Evolutionary conservation across 2,797 vertebrate species (phyloP).

Genomic region (Gymnoscopelus braueri): DNA sequence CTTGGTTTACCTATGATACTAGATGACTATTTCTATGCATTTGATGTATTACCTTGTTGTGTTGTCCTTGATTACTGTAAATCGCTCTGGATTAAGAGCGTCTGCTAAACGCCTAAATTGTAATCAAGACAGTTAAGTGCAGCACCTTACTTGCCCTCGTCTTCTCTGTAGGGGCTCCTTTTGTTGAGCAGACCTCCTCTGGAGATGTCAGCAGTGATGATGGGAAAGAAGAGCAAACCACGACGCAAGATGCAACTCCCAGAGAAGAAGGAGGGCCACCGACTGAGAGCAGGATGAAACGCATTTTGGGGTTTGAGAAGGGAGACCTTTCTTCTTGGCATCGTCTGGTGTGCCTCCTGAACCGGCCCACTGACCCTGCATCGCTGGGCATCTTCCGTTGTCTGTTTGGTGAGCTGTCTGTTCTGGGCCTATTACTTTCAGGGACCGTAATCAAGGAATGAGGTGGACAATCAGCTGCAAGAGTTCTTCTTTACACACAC

Average conservation of each 20-base stretch:
- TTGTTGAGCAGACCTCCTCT: slow-evolving; percentile 24
- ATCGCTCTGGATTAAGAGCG: too few species aligned
- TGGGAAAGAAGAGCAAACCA: slow-evolving; percentile 21
- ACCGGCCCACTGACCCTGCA: slow-evolving; percentile 89
- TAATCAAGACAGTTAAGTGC: too few species aligned
- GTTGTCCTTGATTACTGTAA: too few species aligned
- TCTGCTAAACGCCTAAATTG: too few species aligned
- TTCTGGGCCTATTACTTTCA: neutral
- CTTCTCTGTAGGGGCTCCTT: slow-evolving; percentile 54
- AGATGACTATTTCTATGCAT: too few species aligned
- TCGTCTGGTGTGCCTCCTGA: slow-evolving; percentile 86
- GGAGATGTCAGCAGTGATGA: slow-evolving; percentile 49
- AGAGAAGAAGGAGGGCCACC: slow-evolving; percentile 25
- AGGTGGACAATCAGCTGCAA: too few species aligned
- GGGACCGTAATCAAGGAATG: too few species aligned
- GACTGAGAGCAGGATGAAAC: slow-evolving; percentile 74
- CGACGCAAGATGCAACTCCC: slow-evolving; percentile 23
- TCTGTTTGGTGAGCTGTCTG: slow-evolving; percentile 85
- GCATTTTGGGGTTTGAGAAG: slow-evolving; percentile 87
- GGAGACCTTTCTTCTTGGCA: slow-evolving; percentile 86
- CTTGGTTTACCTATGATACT: too few species aligned
- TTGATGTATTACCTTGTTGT: too few species aligned
- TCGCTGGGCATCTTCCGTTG: slow-evolving; percentile 90
- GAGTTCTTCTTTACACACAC: too few species aligned
- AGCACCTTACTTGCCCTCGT: too few species aligned